Evolutionary conservation across 2,888 invertebrate species (phyloP).

Genomic region (Ormyrus rosae): DNA sequence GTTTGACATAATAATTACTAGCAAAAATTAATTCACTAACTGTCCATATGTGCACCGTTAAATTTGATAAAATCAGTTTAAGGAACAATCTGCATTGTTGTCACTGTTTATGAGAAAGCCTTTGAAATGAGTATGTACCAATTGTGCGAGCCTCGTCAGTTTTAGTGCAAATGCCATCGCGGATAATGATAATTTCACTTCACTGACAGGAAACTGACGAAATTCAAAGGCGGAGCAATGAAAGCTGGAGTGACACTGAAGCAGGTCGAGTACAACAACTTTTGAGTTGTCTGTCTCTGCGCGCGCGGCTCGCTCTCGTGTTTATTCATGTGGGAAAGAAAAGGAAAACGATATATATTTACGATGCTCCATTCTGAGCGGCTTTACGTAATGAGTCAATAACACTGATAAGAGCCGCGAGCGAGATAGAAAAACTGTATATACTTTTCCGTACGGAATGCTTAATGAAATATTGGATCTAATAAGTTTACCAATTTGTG

Average conservation of each 20-base stretch:
- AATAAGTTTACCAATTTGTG: too few species aligned
- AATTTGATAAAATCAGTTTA: too few species aligned
- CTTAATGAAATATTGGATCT: too few species aligned
- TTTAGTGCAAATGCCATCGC: conserved; percentile 40
- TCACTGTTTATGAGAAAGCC: too few species aligned
- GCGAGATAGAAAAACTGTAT: neutral
- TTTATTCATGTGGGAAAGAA: conserved; percentile 27
- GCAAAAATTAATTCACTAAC: too few species aligned
- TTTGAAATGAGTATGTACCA: conserved; percentile 59
- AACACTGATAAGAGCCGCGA: conserved; percentile 60
- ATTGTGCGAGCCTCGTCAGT: conserved; percentile 57
- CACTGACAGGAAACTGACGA: too few species aligned
- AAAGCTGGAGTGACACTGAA: too few species aligned
- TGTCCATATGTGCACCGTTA: too few species aligned
- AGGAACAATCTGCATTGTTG: neutral
- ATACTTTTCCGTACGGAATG: neutral
- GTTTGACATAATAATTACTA: too few species aligned
- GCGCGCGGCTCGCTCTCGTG: neutral
- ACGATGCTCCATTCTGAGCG: conserved; percentile 44
- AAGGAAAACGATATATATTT: conserved; percentile 14
- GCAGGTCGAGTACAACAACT: conserved; percentile 12
- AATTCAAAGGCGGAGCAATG: too few species aligned
- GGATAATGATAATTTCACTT: neutral
- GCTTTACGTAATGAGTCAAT: conserved; percentile 59
- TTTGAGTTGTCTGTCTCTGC: neutral